These are phyloP conservation scores for Vulpes lagopus DNA, from an alignment of 2,113 vertebrate species.

Conservation along the genomic window DNA sequence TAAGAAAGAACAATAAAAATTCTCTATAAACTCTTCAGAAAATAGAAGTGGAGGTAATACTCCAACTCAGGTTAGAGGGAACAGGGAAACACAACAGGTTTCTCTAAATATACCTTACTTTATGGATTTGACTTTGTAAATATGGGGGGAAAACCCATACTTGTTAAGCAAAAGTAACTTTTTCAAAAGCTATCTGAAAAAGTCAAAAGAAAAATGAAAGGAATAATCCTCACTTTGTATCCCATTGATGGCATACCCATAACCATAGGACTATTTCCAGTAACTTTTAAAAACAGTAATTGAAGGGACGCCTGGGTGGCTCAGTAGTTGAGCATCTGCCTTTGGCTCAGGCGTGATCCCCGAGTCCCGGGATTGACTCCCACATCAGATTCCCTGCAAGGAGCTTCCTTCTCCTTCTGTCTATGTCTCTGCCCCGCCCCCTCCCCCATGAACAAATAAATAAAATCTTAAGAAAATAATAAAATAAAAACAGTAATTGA, in stretches of 20 bases:
- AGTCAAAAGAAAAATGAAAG: neutral
- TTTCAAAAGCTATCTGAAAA: neutral
- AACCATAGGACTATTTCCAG: neutral
- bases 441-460: too few relatives aligned
- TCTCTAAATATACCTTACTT: neutral
- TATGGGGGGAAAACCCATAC: neutral
- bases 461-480: too few relatives aligned
- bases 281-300: neutral
- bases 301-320: neutral
- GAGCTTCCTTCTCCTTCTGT: too few relatives aligned
- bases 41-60: conserved; percentile 4
- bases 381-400: too few relatives aligned
- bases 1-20: neutral
- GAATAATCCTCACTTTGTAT: neutral
- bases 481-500: neutral
- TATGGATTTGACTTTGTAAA: neutral
- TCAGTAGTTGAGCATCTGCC: too few relatives aligned
- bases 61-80: neutral
- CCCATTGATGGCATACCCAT: neutral
- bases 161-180: neutral
- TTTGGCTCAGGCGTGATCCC: too few relatives aligned
- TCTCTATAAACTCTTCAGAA: neutral
- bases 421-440: too few relatives aligned
- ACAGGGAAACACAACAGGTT: neutral
- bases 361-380: too few relatives aligned